Base-by-base conservation (phyloP, 2,888 invertebrate species). In the Macrosiphum euphorbiae region DNA sequence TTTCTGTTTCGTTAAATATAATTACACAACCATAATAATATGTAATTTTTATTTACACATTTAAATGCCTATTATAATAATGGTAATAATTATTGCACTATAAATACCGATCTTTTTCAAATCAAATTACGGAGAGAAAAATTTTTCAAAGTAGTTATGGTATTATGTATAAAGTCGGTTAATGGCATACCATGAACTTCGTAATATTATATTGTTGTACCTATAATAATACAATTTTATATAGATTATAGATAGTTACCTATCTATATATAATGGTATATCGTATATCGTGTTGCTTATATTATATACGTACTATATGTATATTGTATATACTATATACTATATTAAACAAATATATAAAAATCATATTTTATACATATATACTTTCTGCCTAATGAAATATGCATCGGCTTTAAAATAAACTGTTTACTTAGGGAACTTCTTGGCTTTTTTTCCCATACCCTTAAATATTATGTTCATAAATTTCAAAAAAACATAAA, bases 361-460 rank as follows among this genome's bases (percentile, higher is more conserved):
- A 8, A 78, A 78, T 35, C 20, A 78, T 78, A 78, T 35, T 20
- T 35, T 78, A 35, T 78, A 78, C 1, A 20, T 41, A 78, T n/a
- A 78, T 35, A 35, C 20, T 1, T 78, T 78, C 20, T 35, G 2
- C 16, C 16, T 35, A 78, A 35, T 78, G 35, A 78, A 78, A 78
- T 78, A 78, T 78, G 78, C 35, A 78, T 78, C 78, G 35, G 78
- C 35, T 85, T 85, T 85, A 52, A n/a, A 52, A 88, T 52, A 41
- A 78, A 78, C 20, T 78, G 78, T 41, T 88, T 78, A 35, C 78
- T 78, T 78, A 20, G 35, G 7, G 20, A 78, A 78, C 35, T 78
- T 78, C 20, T 78, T 20, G n/a, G 20, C 58, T 20, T 35, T 78
- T 78, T 78, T 78, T 35, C 78, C 35, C 35, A 78, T 78, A 8